These are phyloP conservation scores for Patiria pectinifera DNA, from an alignment of 53 echinoderm and acorn worm species.

Conservation along the genomic window DNA sequence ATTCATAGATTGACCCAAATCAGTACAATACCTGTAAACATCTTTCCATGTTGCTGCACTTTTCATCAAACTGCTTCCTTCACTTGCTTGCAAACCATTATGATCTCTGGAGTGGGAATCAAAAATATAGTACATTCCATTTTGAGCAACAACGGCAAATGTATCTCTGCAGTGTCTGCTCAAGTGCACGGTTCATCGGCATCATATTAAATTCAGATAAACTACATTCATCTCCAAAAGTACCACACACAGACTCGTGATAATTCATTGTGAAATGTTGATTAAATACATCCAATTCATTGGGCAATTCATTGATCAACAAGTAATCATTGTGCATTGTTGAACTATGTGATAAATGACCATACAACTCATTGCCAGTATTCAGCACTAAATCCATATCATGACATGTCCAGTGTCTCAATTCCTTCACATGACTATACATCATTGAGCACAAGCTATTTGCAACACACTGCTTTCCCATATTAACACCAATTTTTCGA, in stretches of 20 bases:
- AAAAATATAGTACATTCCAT: too few relatives aligned
- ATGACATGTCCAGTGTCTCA: neutral
- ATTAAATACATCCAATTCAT: neutral
- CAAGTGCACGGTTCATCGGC: too few relatives aligned
- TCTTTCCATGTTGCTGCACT: neutral
- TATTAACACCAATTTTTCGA: too few relatives aligned
- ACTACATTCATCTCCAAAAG: neutral
- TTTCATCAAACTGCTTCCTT: constrained; percentile 19
- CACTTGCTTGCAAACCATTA: constrained; percentile 1
- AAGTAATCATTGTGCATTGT: constrained; percentile 26
- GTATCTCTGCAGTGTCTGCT: too few relatives aligned
- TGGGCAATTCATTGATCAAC: constrained; percentile 37
- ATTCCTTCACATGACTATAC: too few relatives aligned
- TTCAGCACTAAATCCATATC: constrained; percentile 25
- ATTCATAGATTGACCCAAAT: neutral
- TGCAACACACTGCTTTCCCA: too few relatives aligned
- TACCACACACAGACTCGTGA: constrained; percentile 16
- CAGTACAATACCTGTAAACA: too few relatives aligned
- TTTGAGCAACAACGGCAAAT: neutral
- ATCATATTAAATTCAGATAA: too few relatives aligned
- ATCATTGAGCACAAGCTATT: too few relatives aligned
- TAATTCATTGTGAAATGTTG: constrained; percentile 5
- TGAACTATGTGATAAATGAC: constrained; percentile 15
- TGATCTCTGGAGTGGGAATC: too few relatives aligned
- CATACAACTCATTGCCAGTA: constrained; percentile 34